phyloP scores from a whole-genome alignment of 2,113 vertebrate genomes.

The Rhinogobius similis region DNA sequence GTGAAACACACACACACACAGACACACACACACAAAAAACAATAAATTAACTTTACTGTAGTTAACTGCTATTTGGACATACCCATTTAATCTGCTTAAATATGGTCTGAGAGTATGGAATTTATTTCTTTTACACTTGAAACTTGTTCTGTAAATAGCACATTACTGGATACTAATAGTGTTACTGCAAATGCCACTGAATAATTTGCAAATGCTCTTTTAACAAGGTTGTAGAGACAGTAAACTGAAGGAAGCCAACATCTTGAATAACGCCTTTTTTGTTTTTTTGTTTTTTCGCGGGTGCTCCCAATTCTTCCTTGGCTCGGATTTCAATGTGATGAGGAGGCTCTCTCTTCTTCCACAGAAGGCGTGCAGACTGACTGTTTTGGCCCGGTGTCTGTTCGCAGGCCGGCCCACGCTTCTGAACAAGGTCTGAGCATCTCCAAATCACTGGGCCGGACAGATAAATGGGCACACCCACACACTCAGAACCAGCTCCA shows the following conservation, averaged over 20 bases:
- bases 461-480: slow-evolving; percentile 33
- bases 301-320: slow-evolving; percentile 2
- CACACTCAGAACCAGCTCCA: slow-evolving; percentile 28
- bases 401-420: slow-evolving; percentile 20
- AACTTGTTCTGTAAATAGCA: background rate
- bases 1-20: too few relatives aligned
- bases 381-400: slow-evolving; percentile 28
- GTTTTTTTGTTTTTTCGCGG: slow-evolving; percentile 1
- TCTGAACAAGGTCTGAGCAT: slow-evolving; percentile 29
- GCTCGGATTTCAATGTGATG: background rate
- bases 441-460: slow-evolving; percentile 23
- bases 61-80: too few relatives aligned
- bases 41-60: too few relatives aligned
- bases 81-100: too few relatives aligned
- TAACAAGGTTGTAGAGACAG: background rate
- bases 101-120: too few relatives aligned
- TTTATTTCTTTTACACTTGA: background rate
- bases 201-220: background rate
- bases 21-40: too few relatives aligned
- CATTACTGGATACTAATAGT: background rate
- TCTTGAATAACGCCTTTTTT: slow-evolving; percentile 17
- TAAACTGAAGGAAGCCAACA: background rate
- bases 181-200: background rate
- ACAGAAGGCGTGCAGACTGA: slow-evolving; percentile 27
- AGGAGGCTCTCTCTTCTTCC: slow-evolving; percentile 1